A percentile compares a stretch with the other conserved stretches of the same genome.
Evolutionary conservation across 2,113 vertebrate genomes (phyloP).

Genomic region (Hippocampus zosterae): DNA sequence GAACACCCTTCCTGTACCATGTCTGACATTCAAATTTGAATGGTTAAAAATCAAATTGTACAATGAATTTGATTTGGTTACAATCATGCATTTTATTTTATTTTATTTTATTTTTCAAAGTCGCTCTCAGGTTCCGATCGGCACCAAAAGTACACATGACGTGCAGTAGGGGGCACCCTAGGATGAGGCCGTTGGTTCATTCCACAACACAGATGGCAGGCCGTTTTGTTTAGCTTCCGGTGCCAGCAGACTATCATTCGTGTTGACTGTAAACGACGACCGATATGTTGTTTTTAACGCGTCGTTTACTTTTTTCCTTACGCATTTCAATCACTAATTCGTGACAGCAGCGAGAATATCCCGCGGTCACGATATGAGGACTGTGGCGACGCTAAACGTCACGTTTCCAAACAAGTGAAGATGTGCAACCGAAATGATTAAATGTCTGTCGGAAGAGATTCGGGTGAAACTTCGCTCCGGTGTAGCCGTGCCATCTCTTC

Average conservation of each 20-base stretch:
- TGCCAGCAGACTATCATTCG: not conserved
- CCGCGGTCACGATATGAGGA: not conserved
- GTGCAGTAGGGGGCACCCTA: not conserved
- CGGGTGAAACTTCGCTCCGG: constrained; percentile 84
- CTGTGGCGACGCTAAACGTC: not conserved
- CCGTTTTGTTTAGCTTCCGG: not conserved
- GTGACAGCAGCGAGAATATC: not conserved
- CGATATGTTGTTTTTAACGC: not conserved
- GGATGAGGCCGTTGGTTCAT: not conserved
- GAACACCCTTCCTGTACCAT: too few species aligned
- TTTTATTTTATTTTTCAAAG: too few species aligned
- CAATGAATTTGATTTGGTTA: too few species aligned
- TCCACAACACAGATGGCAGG: not conserved
- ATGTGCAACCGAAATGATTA: constrained; percentile 75
- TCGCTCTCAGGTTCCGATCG: too few species aligned
- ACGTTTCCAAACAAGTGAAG: not conserved
- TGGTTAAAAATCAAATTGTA: too few species aligned
- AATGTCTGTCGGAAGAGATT: constrained; percentile 76
- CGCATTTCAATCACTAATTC: not conserved
- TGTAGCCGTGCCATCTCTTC: constrained; percentile 78
- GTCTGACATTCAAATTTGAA: too few species aligned
- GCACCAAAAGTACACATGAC: not conserved
- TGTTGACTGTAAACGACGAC: not conserved
- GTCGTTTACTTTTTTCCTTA: not conserved
- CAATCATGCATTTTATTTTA: too few species aligned